Evolutionary conservation across 23 tunicate species (phyloP).

Genomic region (Phallusia fumigata): DNA sequence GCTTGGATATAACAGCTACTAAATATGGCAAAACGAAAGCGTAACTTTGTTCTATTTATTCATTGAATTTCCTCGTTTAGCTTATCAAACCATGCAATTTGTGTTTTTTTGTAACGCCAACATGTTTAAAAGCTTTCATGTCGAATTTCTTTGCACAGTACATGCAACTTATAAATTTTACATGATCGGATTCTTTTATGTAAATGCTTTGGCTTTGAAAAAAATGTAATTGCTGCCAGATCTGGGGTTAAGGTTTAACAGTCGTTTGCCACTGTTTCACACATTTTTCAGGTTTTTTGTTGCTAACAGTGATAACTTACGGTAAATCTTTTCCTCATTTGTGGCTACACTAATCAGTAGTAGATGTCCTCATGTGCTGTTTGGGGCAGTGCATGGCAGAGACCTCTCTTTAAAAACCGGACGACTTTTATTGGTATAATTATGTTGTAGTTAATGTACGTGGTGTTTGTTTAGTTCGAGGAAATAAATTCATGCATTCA

Average conservation of each 20-base stretch:
- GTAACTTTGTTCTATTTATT: neutral
- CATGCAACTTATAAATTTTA: neutral
- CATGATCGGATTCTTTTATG: neutral
- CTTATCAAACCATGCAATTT: neutral
- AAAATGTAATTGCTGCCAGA: neutral
- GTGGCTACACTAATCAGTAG: neutral
- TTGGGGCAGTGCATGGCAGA: neutral
- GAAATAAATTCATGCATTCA: neutral
- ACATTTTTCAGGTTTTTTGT: constrained; percentile 8
- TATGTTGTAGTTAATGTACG: neutral
- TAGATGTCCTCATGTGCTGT: neutral
- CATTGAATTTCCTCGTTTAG: neutral
- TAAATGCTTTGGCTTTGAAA: neutral
- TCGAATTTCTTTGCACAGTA: neutral
- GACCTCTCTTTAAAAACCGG: neutral
- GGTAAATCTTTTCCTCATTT: neutral
- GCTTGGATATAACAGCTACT: neutral
- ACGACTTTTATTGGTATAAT: neutral
- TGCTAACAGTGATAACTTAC: neutral
- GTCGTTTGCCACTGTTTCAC: neutral
- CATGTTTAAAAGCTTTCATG: neutral
- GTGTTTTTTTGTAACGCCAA: neutral
- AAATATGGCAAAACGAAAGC: too few species aligned
- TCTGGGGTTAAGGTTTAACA: neutral
- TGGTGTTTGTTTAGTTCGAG: constrained; percentile 2